A percentile compares a stretch with the other conserved stretches of the same genome.
These are phyloP conservation scores for Gerris buenoi DNA, from an alignment of 1,140 invertebrate species.

Conservation along the genomic window DNA sequence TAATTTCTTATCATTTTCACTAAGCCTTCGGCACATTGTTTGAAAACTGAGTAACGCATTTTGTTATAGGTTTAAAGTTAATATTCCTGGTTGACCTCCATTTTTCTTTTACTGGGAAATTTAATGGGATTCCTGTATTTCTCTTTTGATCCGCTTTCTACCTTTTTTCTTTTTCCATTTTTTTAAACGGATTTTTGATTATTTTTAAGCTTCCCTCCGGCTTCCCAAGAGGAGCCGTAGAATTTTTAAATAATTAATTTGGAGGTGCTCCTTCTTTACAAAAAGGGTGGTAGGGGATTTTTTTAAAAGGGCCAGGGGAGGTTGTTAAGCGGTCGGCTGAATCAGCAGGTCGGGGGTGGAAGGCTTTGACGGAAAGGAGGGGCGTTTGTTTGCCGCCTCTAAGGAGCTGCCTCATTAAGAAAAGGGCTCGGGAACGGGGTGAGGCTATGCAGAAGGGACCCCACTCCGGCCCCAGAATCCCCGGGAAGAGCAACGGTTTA, in stretches of 20 bases:
- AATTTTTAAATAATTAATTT: not conserved
- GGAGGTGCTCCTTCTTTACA: not conserved
- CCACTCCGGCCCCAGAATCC: not conserved
- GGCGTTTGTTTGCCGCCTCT: not conserved
- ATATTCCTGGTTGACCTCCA: not conserved
- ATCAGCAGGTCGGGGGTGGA: not conserved
- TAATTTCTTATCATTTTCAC: no score
- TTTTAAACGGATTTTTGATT: not conserved
- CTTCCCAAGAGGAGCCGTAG: not conserved
- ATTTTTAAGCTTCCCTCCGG: not conserved
- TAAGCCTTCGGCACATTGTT: no score
- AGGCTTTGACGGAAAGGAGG: not conserved
- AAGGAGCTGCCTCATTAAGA: not conserved
- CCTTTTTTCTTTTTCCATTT: not conserved
- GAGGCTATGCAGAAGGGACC: not conserved
- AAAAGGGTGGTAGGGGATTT: not conserved
- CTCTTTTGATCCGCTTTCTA: not conserved
- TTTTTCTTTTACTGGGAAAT: not conserved
- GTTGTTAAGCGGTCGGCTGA: not conserved
- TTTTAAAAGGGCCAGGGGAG: not conserved
- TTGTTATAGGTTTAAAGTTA: no score
- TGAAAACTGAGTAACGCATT: no score
- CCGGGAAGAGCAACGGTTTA: not conserved
- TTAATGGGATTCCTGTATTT: not conserved
- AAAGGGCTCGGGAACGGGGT: not conserved